Base-by-base conservation (phyloP, 1,140 invertebrate genomes). In the Bilobella aurantiaca region DNA sequence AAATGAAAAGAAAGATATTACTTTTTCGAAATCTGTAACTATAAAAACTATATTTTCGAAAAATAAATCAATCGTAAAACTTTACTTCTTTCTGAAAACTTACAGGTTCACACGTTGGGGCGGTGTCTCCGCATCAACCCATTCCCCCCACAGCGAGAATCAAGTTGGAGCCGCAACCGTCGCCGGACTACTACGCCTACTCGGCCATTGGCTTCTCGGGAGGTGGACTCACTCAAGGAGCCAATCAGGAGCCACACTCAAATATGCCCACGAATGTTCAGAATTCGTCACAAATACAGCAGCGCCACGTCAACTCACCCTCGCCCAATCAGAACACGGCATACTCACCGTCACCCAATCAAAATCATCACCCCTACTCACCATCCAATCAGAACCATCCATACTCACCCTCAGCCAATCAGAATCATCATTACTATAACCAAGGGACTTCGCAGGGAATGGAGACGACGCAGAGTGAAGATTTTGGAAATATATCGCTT, bases 401-500 rank as follows among this genome's bases (percentile, higher is more conserved):
- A 32, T 8, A 3, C 27, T 29, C 28, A 8, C 8, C 28, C 23
- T 59, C 53, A 14, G 29, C 58, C n/a, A n/a, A n/a, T 12, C 31
- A 12, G 58, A 8, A 8, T 25, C 14, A 14, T 59, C 28, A 29
- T 53, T 53, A 14, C 3, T 68, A 70, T 21, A 21, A 64, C 64
- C 59, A 66, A 34, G 53, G 42, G 62, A 42, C 46, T 29, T 59
- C 67, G 16, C 37, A 21, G 31, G 30, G 28, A 12, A 18, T 25
- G n/a, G n/a, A 14, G 5, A 68, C 27, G 56, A 56, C 46, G 28
- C 18, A 16, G 21, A 14, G 63, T 12, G 66, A 69, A 23, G 70
- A 74, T 29, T 60, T 74, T 25, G 68, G 68, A 27, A 74, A 73
- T 31, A 67, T 75, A 23, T 67, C 62, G 60, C 62, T 75, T 23